Conservation (phyloP, 1,140 invertebrate species). For the Eulimnadia texana region DNA sequence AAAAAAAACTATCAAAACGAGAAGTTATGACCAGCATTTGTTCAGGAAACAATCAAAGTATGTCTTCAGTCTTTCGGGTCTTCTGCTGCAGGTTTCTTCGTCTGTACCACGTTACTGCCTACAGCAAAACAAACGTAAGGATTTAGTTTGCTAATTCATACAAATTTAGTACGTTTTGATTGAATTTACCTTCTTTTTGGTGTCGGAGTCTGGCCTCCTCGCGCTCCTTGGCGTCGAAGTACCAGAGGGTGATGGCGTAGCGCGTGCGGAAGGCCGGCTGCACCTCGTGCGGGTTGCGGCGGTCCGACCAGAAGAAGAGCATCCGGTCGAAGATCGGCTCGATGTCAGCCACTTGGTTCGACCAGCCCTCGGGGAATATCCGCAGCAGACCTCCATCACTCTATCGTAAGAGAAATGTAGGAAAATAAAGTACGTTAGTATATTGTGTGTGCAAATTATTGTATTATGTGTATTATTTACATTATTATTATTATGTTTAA, state of each 20-base stretch:
- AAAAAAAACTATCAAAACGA: too few species aligned
- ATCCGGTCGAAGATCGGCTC: slow-evolving; percentile 85
- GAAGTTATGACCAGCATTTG: neutral
- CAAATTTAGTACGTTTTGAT: too few species aligned
- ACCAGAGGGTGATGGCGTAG: slow-evolving; percentile 93
- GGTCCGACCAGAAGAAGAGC: slow-evolving; percentile 94
- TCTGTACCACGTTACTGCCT: too few species aligned
- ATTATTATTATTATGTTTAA: too few species aligned
- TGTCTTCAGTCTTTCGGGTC: neutral
- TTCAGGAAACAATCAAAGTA: too few species aligned
- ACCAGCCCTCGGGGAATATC: slow-evolving; percentile 76
- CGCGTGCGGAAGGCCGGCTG: slow-evolving; percentile 68
- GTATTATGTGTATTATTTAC: too few species aligned
- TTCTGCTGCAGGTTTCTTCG: neutral
- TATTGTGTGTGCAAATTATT: neutral
- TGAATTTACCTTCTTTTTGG: slow-evolving; percentile 26
- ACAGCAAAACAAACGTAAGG: too few species aligned
- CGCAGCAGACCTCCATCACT: slow-evolving; percentile 52
- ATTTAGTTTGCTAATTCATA: too few species aligned
- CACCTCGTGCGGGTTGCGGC: slow-evolving; percentile 91
- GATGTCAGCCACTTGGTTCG: slow-evolving; percentile 73
- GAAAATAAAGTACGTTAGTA: neutral
- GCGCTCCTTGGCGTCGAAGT: slow-evolving; percentile 76
- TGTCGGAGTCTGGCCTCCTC: slow-evolving; percentile 51
- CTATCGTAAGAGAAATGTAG: slow-evolving; percentile 27